phyloP scores from a whole-genome alignment of 2,113 vertebrate genomes.

The Prinia subflava region DNA sequence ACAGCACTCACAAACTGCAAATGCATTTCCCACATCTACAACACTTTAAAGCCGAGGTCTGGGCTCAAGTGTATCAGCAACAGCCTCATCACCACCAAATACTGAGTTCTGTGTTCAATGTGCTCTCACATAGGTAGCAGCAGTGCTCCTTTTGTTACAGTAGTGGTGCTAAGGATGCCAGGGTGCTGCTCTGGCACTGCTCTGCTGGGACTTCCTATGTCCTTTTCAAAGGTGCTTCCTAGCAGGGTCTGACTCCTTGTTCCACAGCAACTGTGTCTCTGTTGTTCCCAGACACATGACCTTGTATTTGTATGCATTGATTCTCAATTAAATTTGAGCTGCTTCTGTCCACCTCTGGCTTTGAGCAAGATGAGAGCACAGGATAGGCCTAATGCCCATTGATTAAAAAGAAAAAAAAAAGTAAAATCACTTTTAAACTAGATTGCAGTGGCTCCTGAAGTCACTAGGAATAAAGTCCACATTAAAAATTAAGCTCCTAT shows the following conservation, averaged over 20 bases:
- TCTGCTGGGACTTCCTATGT: background rate
- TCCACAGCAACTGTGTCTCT: background rate
- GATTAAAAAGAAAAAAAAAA: background rate
- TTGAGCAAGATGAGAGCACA: background rate
- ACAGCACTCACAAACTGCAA: background rate
- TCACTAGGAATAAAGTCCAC: background rate
- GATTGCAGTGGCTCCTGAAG: background rate
- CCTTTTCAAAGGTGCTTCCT: background rate
- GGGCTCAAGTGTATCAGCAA: background rate
- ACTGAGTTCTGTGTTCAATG: background rate
- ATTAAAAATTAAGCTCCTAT: background rate
- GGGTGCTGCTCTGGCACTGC: background rate
- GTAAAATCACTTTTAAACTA: background rate
- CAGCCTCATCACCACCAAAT: background rate
- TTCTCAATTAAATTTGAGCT: background rate
- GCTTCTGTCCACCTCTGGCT: background rate
- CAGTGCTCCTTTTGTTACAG: background rate
- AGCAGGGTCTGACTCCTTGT: background rate
- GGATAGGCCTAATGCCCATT: background rate
- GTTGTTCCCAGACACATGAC: background rate
- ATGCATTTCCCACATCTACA: background rate
- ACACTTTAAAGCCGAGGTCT: background rate
- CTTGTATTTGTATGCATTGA: background rate
- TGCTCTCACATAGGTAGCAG: background rate
- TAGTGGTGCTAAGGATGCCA: background rate